A percentile compares a stretch with the other conserved stretches of the same genome.
phyloP scores from a whole-genome alignment of 1,140 invertebrate genomes.

The Bradynema listronoti region DNA sequence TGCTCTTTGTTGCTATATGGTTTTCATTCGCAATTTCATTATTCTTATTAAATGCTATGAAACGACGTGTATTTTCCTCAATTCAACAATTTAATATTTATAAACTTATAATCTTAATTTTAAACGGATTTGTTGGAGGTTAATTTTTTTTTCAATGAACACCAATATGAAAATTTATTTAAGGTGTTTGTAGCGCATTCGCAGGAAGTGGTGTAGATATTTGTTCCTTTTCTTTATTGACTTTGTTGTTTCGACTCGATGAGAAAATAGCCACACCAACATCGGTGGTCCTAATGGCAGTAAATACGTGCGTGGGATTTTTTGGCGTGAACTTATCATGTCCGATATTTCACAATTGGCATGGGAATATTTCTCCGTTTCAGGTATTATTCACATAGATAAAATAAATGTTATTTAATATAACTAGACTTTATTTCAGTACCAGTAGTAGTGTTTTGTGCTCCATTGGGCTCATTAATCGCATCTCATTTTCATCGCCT shows the following conservation, averaged over 20 bases:
- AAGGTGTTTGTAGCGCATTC: conserved; percentile 47
- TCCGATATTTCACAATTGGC: conserved; percentile 30
- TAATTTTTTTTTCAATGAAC: background rate
- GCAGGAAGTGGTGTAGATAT: conserved; percentile 51
- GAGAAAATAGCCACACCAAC: conserved; percentile 53
- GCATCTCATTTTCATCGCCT: conserved; percentile 38
- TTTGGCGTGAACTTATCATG: conserved; percentile 45
- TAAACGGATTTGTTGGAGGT: conserved; percentile 49
- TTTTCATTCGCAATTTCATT: conserved; percentile 52
- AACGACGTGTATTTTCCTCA: conserved; percentile 40
- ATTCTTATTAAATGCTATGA: conserved; percentile 45
- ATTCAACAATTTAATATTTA: conserved; percentile 39
- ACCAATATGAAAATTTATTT: conserved; percentile 3
- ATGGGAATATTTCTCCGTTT: conserved; percentile 43
- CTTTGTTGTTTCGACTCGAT: conserved; percentile 47
- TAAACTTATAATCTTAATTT: conserved; percentile 41
- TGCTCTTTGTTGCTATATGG: conserved; percentile 53
- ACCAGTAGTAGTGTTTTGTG: conserved; percentile 27
- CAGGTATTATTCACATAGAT: background rate
- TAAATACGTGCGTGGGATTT: conserved; percentile 43
- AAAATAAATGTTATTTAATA: background rate
- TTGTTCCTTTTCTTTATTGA: conserved; percentile 51
- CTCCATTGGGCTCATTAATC: conserved; percentile 26
- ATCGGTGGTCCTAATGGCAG: conserved; percentile 23
- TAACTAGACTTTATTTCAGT: conserved; percentile 3